Percentiles rank a stretch among this genome's conserved stretches.
Evolutionary conservation across 2,888 invertebrate genomes (phyloP).

Genomic region (Rhingia rostrata): DNA sequence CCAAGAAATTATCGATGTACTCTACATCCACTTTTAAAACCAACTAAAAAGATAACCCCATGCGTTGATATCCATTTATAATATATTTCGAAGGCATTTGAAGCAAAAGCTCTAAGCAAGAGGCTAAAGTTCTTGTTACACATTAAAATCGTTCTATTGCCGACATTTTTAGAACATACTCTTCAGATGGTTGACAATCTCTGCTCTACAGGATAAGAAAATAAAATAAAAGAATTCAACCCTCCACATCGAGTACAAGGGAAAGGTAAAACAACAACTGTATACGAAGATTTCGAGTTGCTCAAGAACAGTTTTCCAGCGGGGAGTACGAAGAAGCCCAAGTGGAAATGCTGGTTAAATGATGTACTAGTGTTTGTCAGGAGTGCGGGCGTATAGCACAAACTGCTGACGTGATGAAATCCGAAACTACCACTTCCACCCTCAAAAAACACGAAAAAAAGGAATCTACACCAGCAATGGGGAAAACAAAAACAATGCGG

Average conservation of each 20-base stretch:
- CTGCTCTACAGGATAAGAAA: conserved; percentile 31
- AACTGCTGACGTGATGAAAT: conserved; percentile 77
- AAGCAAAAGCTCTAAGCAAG: too few relatives aligned
- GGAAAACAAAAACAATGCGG: conserved; percentile 67
- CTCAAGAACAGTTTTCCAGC: conserved; percentile 54
- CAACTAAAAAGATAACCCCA: too few relatives aligned
- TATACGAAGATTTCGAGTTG: conserved; percentile 72
- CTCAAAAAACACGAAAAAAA: conserved; percentile 49
- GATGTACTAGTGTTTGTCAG: conserved; percentile 68
- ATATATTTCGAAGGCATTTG: too few relatives aligned
- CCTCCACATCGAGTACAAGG: conserved; percentile 36
- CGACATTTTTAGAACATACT: background rate
- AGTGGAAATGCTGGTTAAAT: conserved; percentile 73
- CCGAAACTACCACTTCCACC: conserved; percentile 66
- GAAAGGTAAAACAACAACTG: conserved; percentile 72
- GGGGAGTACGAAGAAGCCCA: conserved; percentile 37
- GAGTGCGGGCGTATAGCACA: conserved; percentile 71
- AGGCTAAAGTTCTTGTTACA: too few relatives aligned
- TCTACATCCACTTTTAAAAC: too few relatives aligned
- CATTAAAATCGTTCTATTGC: too few relatives aligned
- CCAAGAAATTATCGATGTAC: too few relatives aligned
- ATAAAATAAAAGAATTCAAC: conserved; percentile 38
- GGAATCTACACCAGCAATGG: conserved; percentile 48
- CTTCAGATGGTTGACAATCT: conserved; percentile 40
- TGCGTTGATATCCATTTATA: too few relatives aligned